Base-by-base conservation (phyloP, 2,113 vertebrate species). In the Dasypus novemcinctus region DNA sequence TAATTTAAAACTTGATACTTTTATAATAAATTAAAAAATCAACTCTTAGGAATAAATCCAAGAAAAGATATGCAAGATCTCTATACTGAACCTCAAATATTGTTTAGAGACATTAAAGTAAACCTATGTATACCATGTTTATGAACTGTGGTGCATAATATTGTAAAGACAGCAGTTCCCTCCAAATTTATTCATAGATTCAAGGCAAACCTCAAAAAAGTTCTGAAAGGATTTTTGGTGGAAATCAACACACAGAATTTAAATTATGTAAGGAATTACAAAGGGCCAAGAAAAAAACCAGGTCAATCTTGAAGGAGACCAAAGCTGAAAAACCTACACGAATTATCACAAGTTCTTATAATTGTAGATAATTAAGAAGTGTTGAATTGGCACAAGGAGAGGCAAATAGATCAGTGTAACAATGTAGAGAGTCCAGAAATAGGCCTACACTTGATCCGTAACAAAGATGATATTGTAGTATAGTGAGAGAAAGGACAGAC, bases 31-130 rank as follows among this genome's bases (percentile, higher is more conserved):
- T 85, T 78, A 64, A 84, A 79, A 82, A 92, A 90, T 36, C 25
- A 76, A 94, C 71, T 59, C 8, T 49, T 49, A 29, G 46, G 3
- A 93, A 63, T 91, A 87, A 91, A 80, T 91, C 21, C 79, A 96
- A 84, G 14, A 79, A 69, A 87, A 76, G 13, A 76, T 21, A 2
- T 89, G 29, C 5, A 84, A 61, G 52, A 49, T 92, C 5, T 83
- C 13, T 64, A 64, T 52, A n/a, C 1, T 89, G 68, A 78, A 85
- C 82, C 8, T 79, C 49, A 76, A 38, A n/a, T 43, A 64, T 66
- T 91, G 68, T 41, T 38, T 88, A 17, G 7, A 63, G n/a, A 66
- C 15, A 61, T 41, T 57, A 57, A 57, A 57, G 18, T 21, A 57
- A 57, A 57, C 21, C 54, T 57, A 57, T 20, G 54, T 84, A 31